phyloP scores from a whole-genome alignment of 2,113 vertebrate species.

The Amblyopsis rosae region DNA sequence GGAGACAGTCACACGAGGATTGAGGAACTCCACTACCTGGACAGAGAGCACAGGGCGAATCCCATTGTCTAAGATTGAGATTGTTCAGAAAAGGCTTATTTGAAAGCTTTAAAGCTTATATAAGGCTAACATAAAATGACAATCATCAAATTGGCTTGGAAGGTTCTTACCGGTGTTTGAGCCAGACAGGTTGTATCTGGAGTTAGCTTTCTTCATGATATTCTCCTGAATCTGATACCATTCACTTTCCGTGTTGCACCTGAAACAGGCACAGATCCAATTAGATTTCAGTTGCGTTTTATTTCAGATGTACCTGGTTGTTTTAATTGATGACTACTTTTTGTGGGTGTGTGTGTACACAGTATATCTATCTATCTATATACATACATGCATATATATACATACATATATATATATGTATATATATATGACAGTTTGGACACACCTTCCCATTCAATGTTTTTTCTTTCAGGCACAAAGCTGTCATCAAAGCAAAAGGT shows the following conservation, averaged over 20 bases:
- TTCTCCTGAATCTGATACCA: conserved; percentile 98
- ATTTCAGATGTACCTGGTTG: background rate
- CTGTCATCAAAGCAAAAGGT: too few species aligned
- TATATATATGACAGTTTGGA: too few species aligned
- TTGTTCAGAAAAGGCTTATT: conserved; percentile 1
- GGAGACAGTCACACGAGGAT: conserved; percentile 6
- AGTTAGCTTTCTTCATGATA: conserved; percentile 96
- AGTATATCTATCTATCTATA: too few species aligned
- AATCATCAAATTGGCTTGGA: background rate
- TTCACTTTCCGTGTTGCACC: conserved; percentile 97
- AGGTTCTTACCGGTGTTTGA: conserved; percentile 89
- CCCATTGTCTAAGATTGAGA: background rate
- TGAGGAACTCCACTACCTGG: conserved; percentile 19
- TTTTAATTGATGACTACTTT: too few species aligned
- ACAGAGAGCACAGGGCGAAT: too few species aligned
- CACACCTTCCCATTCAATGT: too few species aligned
- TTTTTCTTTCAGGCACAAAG: too few species aligned
- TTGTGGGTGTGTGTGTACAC: too few species aligned
- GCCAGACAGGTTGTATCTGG: conserved; percentile 93
- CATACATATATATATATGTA: too few species aligned
- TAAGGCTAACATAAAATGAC: background rate
- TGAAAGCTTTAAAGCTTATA: background rate
- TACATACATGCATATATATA: too few species aligned
- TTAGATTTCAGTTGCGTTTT: background rate
- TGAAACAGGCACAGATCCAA: conserved; percentile 48